phyloP scores from a whole-genome alignment of 2,888 invertebrate species.

The Cheilosia vulpina region DNA sequence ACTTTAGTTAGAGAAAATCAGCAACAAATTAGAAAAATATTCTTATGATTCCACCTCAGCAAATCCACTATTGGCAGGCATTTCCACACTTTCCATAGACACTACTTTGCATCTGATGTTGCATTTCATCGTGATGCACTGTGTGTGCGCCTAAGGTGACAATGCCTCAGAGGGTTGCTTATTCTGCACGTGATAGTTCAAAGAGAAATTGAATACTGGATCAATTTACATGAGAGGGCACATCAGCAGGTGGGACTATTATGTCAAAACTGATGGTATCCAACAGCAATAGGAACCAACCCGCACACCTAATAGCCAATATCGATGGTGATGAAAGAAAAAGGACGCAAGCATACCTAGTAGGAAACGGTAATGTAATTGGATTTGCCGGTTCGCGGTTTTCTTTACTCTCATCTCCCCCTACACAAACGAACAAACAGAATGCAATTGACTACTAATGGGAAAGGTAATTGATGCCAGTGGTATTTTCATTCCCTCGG shows the following conservation, averaged over 20 bases:
- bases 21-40: slow-evolving; percentile 7
- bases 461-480: slow-evolving; percentile 54
- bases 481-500: neutral
- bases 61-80: neutral
- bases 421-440: slow-evolving; percentile 35
- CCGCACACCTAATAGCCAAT: neutral
- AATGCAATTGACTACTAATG: slow-evolving; percentile 66
- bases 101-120: slow-evolving; percentile 4
- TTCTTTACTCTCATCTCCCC: slow-evolving; percentile 9
- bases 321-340: neutral
- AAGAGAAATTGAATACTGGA: slow-evolving; percentile 59
- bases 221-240: slow-evolving; percentile 36
- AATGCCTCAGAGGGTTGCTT: slow-evolving; percentile 4
- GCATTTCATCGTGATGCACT: neutral
- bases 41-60: neutral
- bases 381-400: slow-evolving; percentile 59
- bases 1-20: neutral
- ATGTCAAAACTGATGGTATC: neutral
- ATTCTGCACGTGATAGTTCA: slow-evolving; percentile 32
- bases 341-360: neutral
- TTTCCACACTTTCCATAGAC: neutral
- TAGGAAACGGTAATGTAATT: slow-evolving; percentile 55
- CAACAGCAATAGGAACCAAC: neutral
- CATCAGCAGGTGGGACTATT: neutral
- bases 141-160: slow-evolving; percentile 6